These are phyloP conservation scores for Phaethornis superciliosus DNA, from an alignment of 2,113 vertebrate genomes.

Conservation along the genomic window DNA sequence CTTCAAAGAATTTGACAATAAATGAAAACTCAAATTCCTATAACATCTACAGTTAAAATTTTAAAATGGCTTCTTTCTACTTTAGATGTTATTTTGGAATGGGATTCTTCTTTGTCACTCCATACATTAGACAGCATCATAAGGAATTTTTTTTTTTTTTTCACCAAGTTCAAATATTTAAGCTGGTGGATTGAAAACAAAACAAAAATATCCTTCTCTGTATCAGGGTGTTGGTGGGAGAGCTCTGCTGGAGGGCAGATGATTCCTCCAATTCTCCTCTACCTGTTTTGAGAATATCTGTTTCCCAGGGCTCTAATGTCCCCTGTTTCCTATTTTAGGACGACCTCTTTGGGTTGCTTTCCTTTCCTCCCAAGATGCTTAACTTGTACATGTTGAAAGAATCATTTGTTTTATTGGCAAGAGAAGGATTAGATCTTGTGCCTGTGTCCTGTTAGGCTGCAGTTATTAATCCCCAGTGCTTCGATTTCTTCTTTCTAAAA, in stretches of 20 bases:
- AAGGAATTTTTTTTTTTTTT: not conserved
- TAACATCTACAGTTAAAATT: not conserved
- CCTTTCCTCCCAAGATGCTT: not conserved
- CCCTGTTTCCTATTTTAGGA: rapidly evolving
- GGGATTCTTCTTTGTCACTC: not conserved
- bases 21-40: not conserved
- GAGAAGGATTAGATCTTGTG: not conserved
- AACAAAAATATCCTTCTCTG: not conserved
- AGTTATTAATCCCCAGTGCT: not conserved
- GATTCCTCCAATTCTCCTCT: not conserved
- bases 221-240: not conserved
- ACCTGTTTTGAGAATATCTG: not conserved
- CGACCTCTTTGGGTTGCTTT: not conserved
- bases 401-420: not conserved
- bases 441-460: not conserved
- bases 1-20: not conserved
- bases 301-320: not conserved
- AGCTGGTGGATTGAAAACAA: not conserved
- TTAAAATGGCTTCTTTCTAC: not conserved
- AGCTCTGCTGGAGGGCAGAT: too few species aligned
- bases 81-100: not conserved
- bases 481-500: not conserved
- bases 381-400: not conserved
- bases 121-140: not conserved
- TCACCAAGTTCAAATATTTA: not conserved